These are phyloP conservation scores for Poecilia wingei DNA, from an alignment of 2,797 vertebrate genomes.

Conservation along the genomic window DNA sequence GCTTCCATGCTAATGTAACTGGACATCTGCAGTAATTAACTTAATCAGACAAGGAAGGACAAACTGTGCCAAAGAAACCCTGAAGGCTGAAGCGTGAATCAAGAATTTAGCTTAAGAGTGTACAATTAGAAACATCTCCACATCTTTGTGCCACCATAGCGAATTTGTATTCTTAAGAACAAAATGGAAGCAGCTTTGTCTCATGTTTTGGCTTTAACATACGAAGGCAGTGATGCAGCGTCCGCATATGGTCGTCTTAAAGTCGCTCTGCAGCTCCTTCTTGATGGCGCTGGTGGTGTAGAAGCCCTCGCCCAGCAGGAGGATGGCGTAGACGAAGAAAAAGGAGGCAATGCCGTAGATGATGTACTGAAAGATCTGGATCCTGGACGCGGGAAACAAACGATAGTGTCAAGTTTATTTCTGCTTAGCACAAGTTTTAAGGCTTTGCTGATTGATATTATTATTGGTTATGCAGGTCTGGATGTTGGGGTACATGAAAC, in stretches of 20 bases:
- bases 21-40: constrained; percentile 73
- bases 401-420: not conserved
- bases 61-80: constrained; percentile 61
- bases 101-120: not conserved
- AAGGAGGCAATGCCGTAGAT: constrained; percentile 98
- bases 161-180: constrained; percentile 4
- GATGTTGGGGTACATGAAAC: not conserved
- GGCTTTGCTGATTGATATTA: not conserved
- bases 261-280: constrained; percentile 95
- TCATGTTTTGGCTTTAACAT: constrained; percentile 43
- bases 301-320: constrained; percentile 96
- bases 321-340: constrained; percentile 96
- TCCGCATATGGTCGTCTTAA: constrained; percentile 96
- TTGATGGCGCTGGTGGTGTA: constrained; percentile 96
- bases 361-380: constrained; percentile 97
- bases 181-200: constrained; percentile 19
- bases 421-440: not conserved
- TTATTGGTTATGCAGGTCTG: not conserved
- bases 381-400: constrained; percentile 72
- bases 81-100: constrained; percentile 26
- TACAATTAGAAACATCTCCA: constrained; percentile 3
- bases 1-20: constrained; percentile 50
- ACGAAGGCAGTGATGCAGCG: constrained; percentile 98
- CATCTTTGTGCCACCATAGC: not conserved
- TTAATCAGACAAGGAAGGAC: constrained; percentile 66